Base-by-base conservation (phyloP, 2,113 vertebrate species). In the Tyrannus savana region DNA sequence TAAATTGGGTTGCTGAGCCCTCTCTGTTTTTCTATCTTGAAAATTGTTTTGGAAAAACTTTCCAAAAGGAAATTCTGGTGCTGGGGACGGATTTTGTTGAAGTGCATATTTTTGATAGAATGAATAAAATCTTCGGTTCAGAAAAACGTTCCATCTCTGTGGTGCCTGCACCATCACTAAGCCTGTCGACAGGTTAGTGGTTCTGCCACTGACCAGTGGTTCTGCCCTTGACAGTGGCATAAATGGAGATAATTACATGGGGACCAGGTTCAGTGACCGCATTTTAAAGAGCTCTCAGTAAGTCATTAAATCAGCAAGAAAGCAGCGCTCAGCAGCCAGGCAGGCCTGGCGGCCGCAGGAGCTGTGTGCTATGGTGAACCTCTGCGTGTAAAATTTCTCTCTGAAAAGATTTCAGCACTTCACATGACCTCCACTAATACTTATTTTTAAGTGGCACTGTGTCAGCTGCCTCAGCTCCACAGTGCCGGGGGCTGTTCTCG, bases 291-390 rank as follows among this genome's bases (percentile, higher is more conserved):
- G 37, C 52, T 86, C 50, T 31, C 59, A 72, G 80, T 64, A 49
- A 86, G 87, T 55, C 85, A 90, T 84, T 94, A 91, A 90, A 87
- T 84, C 37, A 72, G 41, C 18, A 60, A 86, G 77, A 92, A 88
- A 50, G n/a, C 74, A 71, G 50, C 35, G 22, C 39, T 19, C 44
- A 46, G 44, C 44, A 46, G 19, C 44, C 44, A 21, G 19, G 44
- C 44, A 41, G 37, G 62, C 58, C 41, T 37, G 42, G 35, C 79
- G 93, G 52, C 72, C 3, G 2, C 44, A 42, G 46, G 41, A 90
- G 37, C 41, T 63, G 50, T 47, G 35, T 73, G 79, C 76, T 74
- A 28, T 35, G 60, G 53, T 63, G 75, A 88, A 78, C 46, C 62
- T 56, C 33, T 49, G 27, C 28, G 14, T 81, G 56, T 80, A n/a